phyloP scores from a whole-genome alignment of 2,888 invertebrate genomes.

The Gastracanthus pulcherrimus region DNA sequence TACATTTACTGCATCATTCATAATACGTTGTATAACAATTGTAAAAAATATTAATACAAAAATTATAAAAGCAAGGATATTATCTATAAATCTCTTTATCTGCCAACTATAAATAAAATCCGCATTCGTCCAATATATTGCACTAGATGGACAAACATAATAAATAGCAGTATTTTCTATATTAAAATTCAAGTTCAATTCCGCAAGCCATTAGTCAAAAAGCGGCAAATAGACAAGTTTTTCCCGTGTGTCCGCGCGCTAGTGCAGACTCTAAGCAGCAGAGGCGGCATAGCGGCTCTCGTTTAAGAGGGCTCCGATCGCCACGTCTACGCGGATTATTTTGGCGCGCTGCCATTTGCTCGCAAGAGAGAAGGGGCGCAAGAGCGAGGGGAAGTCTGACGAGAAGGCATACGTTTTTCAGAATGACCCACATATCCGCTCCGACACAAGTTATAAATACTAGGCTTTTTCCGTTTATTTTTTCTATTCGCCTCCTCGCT shows the following conservation, averaged over 20 bases:
- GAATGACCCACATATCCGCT: conserved; percentile 71
- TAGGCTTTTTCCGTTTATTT: conserved; percentile 58
- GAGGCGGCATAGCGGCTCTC: background rate
- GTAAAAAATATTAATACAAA: too few species aligned
- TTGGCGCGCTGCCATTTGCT: conserved; percentile 69
- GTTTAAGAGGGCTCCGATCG: conserved; percentile 47
- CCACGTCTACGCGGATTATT: conserved; percentile 66
- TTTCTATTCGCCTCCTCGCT: conserved; percentile 49
- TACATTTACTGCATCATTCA: too few species aligned
- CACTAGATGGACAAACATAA: too few species aligned
- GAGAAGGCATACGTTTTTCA: conserved; percentile 64
- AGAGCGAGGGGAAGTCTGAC: conserved; percentile 20
- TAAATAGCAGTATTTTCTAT: too few species aligned
- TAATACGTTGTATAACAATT: too few species aligned
- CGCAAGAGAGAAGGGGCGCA: conserved; percentile 29
- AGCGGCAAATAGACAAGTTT: conserved; percentile 14
- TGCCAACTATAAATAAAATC: too few species aligned
- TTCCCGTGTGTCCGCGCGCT: background rate
- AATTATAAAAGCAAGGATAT: too few species aligned
- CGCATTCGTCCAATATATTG: too few species aligned
- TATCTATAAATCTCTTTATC: too few species aligned
- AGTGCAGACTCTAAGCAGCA: background rate
- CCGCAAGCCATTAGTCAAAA: background rate
- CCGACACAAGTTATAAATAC: conserved; percentile 69
- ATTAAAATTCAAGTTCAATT: too few species aligned